Percentiles rank a stretch among this genome's conserved stretches.
These are phyloP conservation scores for Synanthedon myopaeformis DNA, from an alignment of 2,888 invertebrate species.

Conservation along the genomic window DNA sequence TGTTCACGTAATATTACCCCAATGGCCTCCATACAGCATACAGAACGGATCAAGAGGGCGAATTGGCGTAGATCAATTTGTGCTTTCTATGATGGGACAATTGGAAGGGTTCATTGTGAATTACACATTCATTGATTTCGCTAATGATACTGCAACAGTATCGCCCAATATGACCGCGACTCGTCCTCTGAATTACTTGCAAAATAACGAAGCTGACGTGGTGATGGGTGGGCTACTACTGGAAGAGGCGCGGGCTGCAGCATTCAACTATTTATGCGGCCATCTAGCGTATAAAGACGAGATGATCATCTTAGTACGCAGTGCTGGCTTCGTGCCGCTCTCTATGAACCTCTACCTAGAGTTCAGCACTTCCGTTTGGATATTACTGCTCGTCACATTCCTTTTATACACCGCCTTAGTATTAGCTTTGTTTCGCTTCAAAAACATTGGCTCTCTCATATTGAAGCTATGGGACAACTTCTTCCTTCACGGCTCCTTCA, in stretches of 20 bases:
- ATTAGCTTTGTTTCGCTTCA: slow-evolving; percentile 9
- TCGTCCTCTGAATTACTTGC: slow-evolving; percentile 18
- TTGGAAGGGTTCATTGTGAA: slow-evolving; percentile 27
- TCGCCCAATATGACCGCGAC: slow-evolving; percentile 14
- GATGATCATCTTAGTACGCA: slow-evolving; percentile 24
- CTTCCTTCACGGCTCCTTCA: slow-evolving; percentile 18
- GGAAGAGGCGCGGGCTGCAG: slow-evolving; percentile 13
- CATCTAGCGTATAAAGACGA: slow-evolving; percentile 28
- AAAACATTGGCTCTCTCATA: slow-evolving; percentile 17
- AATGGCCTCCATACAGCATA: slow-evolving; percentile 30
- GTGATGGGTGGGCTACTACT: slow-evolving; percentile 18
- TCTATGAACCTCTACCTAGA: slow-evolving; percentile 29
- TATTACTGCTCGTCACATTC: slow-evolving; percentile 17
- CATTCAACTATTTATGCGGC: slow-evolving; percentile 23
- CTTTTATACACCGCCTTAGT: slow-evolving; percentile 18
- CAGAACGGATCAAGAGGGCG: background rate
- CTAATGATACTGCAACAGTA: slow-evolving; percentile 14
- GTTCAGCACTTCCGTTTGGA: slow-evolving; percentile 26
- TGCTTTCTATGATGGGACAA: slow-evolving; percentile 24
- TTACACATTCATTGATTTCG: slow-evolving; percentile 15
- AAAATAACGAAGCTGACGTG: slow-evolving; percentile 14
- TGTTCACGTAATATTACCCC: slow-evolving; percentile 21
- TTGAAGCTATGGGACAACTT: slow-evolving; percentile 24
- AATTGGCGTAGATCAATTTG: slow-evolving; percentile 17
- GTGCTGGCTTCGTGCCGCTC: slow-evolving; percentile 13